Conservation (phyloP, 2,888 invertebrate genomes). For the Rhopalosiphum nymphaeae region DNA sequence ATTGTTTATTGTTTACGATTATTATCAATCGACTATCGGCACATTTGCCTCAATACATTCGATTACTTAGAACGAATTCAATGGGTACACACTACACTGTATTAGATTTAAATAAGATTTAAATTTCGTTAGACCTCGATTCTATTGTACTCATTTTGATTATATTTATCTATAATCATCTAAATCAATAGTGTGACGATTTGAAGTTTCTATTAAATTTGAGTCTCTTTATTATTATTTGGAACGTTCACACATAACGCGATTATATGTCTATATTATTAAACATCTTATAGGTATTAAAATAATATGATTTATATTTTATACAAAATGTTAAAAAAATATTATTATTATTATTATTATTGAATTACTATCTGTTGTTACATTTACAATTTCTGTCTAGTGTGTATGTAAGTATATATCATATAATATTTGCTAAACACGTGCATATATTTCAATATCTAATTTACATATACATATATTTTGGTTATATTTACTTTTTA, state of each 20-base stretch:
- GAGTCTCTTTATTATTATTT: background rate
- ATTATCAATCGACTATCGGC: background rate
- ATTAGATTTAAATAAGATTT: background rate
- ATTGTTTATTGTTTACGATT: background rate
- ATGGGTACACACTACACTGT: background rate
- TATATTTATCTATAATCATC: slow-evolving; percentile 30
- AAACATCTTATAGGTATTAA: background rate
- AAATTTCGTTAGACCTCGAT: background rate
- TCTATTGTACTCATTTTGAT: slow-evolving; percentile 46
- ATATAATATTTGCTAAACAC: background rate
- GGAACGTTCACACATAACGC: background rate
- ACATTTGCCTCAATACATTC: slow-evolving; percentile 3
- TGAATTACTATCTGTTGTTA: background rate
- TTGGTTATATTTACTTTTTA: background rate
- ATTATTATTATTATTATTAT: background rate
- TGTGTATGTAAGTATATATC: background rate
- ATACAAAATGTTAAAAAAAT: background rate
- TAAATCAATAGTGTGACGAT: slow-evolving; percentile 55
- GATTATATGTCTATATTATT: background rate
- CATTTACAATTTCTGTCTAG: background rate
- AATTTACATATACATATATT: background rate
- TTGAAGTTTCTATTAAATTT: slow-evolving; percentile 24
- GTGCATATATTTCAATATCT: background rate
- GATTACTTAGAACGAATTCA: slow-evolving; percentile 30
- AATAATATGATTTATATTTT: background rate